These are phyloP conservation scores for Aphis gossypii DNA, from an alignment of 1,140 invertebrate genomes.

Conservation along the genomic window DNA sequence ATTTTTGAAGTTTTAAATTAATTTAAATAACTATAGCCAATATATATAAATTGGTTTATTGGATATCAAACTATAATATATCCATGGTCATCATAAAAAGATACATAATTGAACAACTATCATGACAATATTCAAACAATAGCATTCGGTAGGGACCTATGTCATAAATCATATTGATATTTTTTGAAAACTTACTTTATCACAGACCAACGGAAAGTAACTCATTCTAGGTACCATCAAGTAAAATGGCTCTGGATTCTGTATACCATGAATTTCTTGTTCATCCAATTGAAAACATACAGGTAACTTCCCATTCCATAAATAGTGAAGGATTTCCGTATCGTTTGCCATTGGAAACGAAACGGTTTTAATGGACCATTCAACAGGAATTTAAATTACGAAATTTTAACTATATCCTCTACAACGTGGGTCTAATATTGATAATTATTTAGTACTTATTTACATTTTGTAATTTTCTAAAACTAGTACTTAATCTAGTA, in stretches of 20 bases:
- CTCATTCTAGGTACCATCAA: slow-evolving; percentile 93
- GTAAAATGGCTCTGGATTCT: slow-evolving; percentile 90
- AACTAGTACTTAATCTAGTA: neutral
- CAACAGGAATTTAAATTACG: neutral
- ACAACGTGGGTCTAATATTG: neutral
- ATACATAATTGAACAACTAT: too few species aligned
- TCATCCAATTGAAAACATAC: slow-evolving; percentile 87
- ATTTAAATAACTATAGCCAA: neutral
- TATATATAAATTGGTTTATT: too few species aligned
- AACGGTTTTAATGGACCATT: neutral
- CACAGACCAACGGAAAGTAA: slow-evolving; percentile 95
- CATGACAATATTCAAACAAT: neutral
- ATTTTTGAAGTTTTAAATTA: neutral
- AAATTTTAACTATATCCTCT: neutral
- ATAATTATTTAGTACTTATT: neutral
- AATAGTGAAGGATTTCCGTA: slow-evolving; percentile 88
- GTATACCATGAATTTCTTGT: slow-evolving; percentile 86
- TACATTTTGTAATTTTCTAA: neutral
- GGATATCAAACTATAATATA: too few species aligned
- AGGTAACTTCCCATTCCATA: slow-evolving; percentile 95
- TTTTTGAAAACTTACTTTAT: slow-evolving; percentile 76
- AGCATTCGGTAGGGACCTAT: neutral
- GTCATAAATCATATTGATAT: neutral
- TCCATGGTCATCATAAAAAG: too few species aligned
- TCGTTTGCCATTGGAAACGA: slow-evolving; percentile 83